Percentiles rank a stretch among this genome's conserved stretches.
Conservation (phyloP, 2,113 vertebrate genomes). For the Falcunculus frontatus region DNA sequence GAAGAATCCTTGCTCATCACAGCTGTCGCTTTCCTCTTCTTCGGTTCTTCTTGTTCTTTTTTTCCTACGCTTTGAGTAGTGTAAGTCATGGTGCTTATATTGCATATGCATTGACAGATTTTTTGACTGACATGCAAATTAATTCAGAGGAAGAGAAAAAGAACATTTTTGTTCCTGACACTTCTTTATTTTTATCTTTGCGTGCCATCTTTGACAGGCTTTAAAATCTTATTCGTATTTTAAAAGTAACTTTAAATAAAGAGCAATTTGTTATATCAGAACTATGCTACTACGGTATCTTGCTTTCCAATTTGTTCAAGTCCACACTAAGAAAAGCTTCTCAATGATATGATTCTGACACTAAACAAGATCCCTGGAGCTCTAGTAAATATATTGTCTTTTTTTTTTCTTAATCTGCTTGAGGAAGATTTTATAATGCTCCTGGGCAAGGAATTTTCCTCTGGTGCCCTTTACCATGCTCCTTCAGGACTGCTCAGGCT, state of each 20-base stretch:
- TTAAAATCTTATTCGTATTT: slow-evolving; percentile 68
- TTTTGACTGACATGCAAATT: slow-evolving; percentile 76
- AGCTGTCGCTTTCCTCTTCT: slow-evolving; percentile 62
- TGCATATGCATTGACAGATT: slow-evolving; percentile 71
- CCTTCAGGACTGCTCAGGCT: not conserved
- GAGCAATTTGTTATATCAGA: slow-evolving; percentile 70
- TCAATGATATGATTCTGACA: not conserved
- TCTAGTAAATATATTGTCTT: not conserved
- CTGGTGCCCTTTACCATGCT: not conserved
- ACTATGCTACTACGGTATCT: slow-evolving; percentile 50
- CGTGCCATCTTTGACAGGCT: slow-evolving; percentile 71
- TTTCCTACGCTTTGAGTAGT: slow-evolving; percentile 60
- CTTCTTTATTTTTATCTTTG: slow-evolving; percentile 76
- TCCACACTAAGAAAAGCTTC: slow-evolving; percentile 26
- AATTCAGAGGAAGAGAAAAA: slow-evolving; percentile 73
- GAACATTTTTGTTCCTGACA: slow-evolving; percentile 72
- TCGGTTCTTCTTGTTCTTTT: slow-evolving; percentile 67
- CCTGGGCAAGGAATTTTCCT: not conserved
- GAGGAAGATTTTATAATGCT: not conserved
- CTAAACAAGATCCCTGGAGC: not conserved
- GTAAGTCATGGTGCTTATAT: slow-evolving; percentile 71
- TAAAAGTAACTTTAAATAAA: slow-evolving; percentile 73
- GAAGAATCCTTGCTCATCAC: slow-evolving; percentile 62
- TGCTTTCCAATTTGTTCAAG: slow-evolving; percentile 35
- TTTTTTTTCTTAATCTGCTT: not conserved